Conservation (phyloP, 2,113 vertebrate genomes). For the Nansenia antarctica region DNA sequence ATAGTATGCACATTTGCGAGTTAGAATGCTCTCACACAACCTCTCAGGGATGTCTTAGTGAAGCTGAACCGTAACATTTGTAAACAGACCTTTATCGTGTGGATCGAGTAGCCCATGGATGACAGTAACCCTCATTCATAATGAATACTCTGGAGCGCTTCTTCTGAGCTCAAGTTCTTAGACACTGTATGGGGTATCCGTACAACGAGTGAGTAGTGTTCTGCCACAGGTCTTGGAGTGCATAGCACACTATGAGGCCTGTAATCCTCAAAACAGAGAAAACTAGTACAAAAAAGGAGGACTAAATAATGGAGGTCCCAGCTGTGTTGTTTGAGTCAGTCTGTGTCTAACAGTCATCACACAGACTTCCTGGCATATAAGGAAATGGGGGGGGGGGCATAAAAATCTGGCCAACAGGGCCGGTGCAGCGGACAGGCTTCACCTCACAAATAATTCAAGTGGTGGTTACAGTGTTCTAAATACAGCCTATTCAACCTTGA, state of each 20-base stretch:
- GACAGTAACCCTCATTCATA: slow-evolving; percentile 65
- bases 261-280: slow-evolving; percentile 38
- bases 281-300: slow-evolving; percentile 26
- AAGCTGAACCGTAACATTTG: slow-evolving; percentile 19
- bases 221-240: slow-evolving; percentile 18
- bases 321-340: slow-evolving; percentile 17
- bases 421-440: neutral
- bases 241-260: slow-evolving; percentile 15
- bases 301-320: slow-evolving; percentile 49
- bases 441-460: neutral
- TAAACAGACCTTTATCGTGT: slow-evolving; percentile 29
- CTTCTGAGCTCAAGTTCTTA: slow-evolving; percentile 49
- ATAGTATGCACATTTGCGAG: neutral
- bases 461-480: neutral
- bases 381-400: slow-evolving; percentile 18
- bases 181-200: slow-evolving; percentile 24
- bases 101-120: slow-evolving; percentile 41
- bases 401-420: slow-evolving; percentile 49
- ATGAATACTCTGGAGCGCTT: slow-evolving; percentile 56
- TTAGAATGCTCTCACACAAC: neutral
- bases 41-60: neutral
- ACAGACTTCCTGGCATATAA: slow-evolving; percentile 24
- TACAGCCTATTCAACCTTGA: neutral
- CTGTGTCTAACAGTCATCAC: slow-evolving; percentile 15
- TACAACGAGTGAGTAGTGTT: slow-evolving; percentile 25